Evolutionary conservation across 1,140 invertebrate species (phyloP).

Genomic region (Lethrus apterus): DNA sequence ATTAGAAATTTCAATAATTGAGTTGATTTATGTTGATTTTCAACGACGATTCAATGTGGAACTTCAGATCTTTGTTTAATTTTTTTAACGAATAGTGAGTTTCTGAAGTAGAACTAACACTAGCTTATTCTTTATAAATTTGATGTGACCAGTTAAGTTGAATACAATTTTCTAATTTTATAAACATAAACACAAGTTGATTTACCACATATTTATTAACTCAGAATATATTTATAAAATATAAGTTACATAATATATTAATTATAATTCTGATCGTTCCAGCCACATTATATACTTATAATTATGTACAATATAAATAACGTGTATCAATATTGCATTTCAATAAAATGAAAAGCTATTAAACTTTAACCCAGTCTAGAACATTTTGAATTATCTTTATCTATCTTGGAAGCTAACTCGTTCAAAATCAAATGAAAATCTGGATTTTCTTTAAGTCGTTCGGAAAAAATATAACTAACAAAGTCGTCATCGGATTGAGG

Average conservation of each 20-base stretch:
- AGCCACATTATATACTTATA: constrained; percentile 14
- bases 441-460: constrained; percentile 1
- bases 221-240: constrained; percentile 11
- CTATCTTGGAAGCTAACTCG: neutral
- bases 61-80: neutral
- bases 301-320: constrained; percentile 11
- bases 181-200: neutral
- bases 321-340: constrained; percentile 11
- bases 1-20: neutral
- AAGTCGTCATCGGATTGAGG: too few relatives aligned
- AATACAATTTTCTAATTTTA: too few relatives aligned
- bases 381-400: neutral
- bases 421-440: neutral
- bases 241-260: constrained; percentile 13
- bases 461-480: too few relatives aligned
- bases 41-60: neutral
- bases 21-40: neutral
- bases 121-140: too few relatives aligned
- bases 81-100: neutral
- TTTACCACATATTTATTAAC: constrained; percentile 14
- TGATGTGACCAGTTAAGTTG: too few relatives aligned
- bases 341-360: constrained; percentile 2
- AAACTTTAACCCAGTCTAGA: constrained; percentile 1
- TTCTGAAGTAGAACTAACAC: too few relatives aligned
- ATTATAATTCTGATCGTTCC: constrained; percentile 11